Evolutionary conservation across 2,797 vertebrate species (phyloP).

Genomic region (Rhodeus uyekii): DNA sequence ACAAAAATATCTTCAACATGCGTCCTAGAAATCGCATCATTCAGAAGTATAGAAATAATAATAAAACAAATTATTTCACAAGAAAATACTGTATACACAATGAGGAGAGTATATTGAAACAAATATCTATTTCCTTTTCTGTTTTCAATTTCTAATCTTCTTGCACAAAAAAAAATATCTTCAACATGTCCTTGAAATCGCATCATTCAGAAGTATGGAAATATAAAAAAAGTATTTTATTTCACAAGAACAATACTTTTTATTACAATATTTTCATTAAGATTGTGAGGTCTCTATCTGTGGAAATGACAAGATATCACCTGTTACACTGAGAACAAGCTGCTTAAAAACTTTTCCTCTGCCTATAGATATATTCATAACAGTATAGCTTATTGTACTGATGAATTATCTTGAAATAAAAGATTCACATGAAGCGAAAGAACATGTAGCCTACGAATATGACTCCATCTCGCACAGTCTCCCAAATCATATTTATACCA

Average conservation of each 20-base stretch:
- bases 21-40: too few species aligned
- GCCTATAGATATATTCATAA: not conserved
- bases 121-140: not conserved
- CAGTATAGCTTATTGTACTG: not conserved
- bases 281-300: not conserved
- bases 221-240: not conserved
- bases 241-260: not conserved
- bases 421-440: not conserved
- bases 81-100: too few species aligned
- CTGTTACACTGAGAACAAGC: constrained; percentile 13
- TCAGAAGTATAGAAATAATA: too few species aligned
- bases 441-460: not conserved
- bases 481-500: not conserved
- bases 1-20: too few species aligned
- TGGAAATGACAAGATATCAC: not conserved
- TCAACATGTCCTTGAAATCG: not conserved
- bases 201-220: not conserved
- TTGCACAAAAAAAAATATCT: not conserved
- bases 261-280: too few species aligned
- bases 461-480: not conserved
- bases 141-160: not conserved
- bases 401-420: not conserved
- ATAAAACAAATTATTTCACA: too few species aligned
- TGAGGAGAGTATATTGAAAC: too few species aligned
- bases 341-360: not conserved